Evolutionary conservation across 2,888 invertebrate genomes (phyloP).

Genomic region (Agrenia bidenticulata): DNA sequence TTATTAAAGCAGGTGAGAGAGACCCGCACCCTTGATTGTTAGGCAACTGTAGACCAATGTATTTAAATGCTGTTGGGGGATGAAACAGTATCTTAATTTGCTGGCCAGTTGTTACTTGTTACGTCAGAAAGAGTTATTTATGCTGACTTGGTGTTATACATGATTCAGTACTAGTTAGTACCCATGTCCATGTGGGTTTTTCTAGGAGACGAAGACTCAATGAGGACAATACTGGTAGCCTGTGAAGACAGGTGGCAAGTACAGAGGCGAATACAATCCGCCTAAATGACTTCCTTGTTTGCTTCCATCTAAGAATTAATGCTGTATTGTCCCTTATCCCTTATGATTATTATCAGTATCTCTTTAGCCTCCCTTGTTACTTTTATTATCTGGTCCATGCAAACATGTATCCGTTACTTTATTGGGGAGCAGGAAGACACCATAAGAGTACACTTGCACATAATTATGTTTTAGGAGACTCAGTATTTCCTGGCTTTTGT

Average conservation of each 20-base stretch:
- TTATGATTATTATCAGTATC: slow-evolving; percentile 6
- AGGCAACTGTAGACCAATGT: background rate
- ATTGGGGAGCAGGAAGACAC: slow-evolving; percentile 4
- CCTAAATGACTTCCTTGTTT: slow-evolving; percentile 46
- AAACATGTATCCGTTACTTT: background rate
- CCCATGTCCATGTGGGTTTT: slow-evolving; percentile 3
- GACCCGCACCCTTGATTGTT: slow-evolving; percentile 9
- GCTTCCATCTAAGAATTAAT: slow-evolving; percentile 17
- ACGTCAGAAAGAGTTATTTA: slow-evolving; percentile 5
- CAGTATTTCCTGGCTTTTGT: background rate
- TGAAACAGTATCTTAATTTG: slow-evolving; percentile 12
- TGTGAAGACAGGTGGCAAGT: slow-evolving; percentile 50
- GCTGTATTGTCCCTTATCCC: slow-evolving; percentile 8
- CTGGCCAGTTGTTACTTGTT: background rate
- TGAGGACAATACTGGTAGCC: slow-evolving; percentile 14
- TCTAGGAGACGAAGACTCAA: background rate
- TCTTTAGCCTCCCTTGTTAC: background rate
- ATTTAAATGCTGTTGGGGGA: background rate
- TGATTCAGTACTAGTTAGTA: no score
- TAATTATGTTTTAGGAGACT: background rate
- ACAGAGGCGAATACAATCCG: slow-evolving; percentile 28
- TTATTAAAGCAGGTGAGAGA: slow-evolving; percentile 10
- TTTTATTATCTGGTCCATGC: background rate
- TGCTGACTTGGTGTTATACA: slow-evolving; percentile 5
- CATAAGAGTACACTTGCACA: background rate